Conservation (phyloP, 2,888 invertebrate genomes). For the Alentia gelatinosa region DNA sequence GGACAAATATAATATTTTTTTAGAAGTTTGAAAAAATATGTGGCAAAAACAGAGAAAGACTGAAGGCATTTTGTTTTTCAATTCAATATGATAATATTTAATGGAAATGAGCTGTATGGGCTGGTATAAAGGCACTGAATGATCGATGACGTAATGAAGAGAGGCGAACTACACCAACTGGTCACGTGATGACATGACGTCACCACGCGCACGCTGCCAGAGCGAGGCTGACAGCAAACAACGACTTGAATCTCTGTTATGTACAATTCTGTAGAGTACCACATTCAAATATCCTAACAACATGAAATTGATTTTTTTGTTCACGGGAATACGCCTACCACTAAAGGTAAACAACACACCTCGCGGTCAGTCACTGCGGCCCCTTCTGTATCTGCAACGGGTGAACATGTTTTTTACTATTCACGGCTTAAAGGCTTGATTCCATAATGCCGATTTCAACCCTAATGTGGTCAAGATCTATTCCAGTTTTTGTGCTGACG, state of each 20-base stretch:
- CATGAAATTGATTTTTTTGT: background rate
- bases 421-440: too few species aligned
- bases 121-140: conserved; percentile 45
- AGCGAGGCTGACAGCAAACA: background rate
- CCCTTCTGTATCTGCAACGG: too few species aligned
- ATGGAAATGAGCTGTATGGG: conserved; percentile 51
- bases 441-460: too few species aligned
- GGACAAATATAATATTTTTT: too few species aligned
- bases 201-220: background rate
- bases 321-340: background rate
- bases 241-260: conserved; percentile 17
- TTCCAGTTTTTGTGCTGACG: too few species aligned
- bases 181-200: background rate
- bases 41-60: too few species aligned
- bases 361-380: too few species aligned
- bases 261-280: conserved; percentile 41
- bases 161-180: conserved; percentile 35
- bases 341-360: too few species aligned
- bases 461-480: too few species aligned
- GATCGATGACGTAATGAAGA: conserved; percentile 38
- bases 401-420: too few species aligned
- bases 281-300: conserved; percentile 16
- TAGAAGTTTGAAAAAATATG: too few species aligned
- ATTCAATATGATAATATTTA: conserved; percentile 51
- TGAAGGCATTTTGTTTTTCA: too few species aligned